Base-by-base conservation (phyloP, 2,888 invertebrate genomes). In the Pterobdella sp. region DNA sequence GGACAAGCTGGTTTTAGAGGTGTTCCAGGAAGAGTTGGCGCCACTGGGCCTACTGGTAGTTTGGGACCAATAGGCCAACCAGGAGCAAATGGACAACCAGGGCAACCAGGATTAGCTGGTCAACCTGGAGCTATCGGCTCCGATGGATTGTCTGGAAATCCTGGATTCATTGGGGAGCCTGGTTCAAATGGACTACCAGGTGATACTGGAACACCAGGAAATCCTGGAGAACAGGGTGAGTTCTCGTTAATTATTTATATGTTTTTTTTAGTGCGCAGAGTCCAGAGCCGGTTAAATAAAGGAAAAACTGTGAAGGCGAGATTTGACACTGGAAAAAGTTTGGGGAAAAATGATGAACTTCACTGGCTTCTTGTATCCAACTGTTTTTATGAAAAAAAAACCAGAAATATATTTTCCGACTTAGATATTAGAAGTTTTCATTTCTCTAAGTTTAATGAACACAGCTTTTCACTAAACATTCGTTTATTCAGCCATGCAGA, bases 11-110 rank as follows among this genome's bases (percentile, higher is more conserved):
- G 70, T 2, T 29, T 35, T 10, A 7, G 65, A 34, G 65, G 65
- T 29, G 31, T 29, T 14, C 3, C 65, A 2, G 70, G 70, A 29
- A n/a, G 32, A 56, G 10, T 63, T 4, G 70, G 70, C 14, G 34
- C 37, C 3, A 49, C 70, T n/a, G 70, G 70, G n/a, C 18, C 36
- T 14, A 73, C 66, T 26, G 67, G 76, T 31, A 71, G 3, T 67
- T 22, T 26, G 26, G 79, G 89, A 89, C 0, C 85, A 86, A n/a
- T 84, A 86, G 0, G 75, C 74, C 36, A 29, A 14, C 31, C n/a
- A n/a, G 56, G 91, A 91, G 0, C 67, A 22, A 7, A 32, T 32
- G 75, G 75, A 68, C 35, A 64, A 18, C 63, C 70, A 64, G 75
- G 75, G 35, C 35, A 52, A 18, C 26, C 69, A 7, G 75, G 75